These are phyloP conservation scores for Andrena haemorrhoa DNA, from an alignment of 2,888 invertebrate species.

Conservation along the genomic window DNA sequence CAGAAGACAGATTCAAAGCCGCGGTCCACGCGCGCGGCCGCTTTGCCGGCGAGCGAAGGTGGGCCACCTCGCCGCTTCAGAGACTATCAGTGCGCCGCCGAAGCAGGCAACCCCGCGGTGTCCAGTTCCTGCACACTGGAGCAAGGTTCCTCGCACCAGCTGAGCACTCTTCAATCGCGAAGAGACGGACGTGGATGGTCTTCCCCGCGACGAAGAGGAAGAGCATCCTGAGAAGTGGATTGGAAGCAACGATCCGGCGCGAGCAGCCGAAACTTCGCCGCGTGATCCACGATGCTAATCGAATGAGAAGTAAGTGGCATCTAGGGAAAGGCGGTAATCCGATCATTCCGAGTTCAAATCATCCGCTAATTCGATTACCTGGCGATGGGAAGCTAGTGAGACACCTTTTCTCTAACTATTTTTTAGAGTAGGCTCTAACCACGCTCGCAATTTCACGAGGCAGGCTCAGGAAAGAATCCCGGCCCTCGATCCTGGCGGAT, in stretches of 20 bases:
- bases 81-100: not conserved
- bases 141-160: constrained; percentile 18
- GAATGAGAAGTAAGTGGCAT: constrained; percentile 24
- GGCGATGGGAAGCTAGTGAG: not conserved
- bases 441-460: not conserved
- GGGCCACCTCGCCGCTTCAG: not conserved
- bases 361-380: too few species aligned
- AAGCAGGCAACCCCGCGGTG: not conserved
- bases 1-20: not conserved
- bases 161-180: not conserved
- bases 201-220: not conserved
- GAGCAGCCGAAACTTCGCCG: not conserved
- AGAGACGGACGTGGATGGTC: not conserved
- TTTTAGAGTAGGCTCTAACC: not conserved
- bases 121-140: constrained; percentile 23
- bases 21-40: not conserved
- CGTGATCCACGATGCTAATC: constrained; percentile 6
- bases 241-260: not conserved
- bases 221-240: not conserved
- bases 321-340: constrained; percentile 1
- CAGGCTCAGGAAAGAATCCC: not conserved
- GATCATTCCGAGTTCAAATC: not conserved
- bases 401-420: not conserved
- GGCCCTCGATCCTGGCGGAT: constrained; percentile 27
- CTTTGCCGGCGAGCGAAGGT: not conserved